Base-by-base conservation (phyloP, 2,888 invertebrate genomes). In the Ornithoptera priamus region DNA sequence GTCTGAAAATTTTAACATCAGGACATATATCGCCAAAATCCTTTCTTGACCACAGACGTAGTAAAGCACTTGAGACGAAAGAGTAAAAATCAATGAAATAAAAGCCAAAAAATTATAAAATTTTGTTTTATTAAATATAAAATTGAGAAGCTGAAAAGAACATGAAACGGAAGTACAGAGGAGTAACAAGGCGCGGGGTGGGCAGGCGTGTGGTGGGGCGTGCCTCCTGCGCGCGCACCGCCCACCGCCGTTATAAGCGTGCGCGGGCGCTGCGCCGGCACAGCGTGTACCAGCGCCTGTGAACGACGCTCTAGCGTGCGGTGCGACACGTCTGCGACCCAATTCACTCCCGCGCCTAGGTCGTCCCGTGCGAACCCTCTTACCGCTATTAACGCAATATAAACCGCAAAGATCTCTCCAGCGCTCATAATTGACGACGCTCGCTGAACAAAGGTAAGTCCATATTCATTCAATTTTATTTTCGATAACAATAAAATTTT, bases 201-300 rank as follows among this genome's bases (percentile, higher is more conserved):
- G 53, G 62, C 62, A 20, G 46, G 82, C 80, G 86, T 78, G 79
- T 81, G 74, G 87, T 81, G 85, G 81, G 86, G 87, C 86, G 88
- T 85, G 86, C 72, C 76, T 78, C 71, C 39, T 58, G 62, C 50
- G 62, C 50, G 65, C 68, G 71, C 68, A 56, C 68, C 71, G 65
- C 65, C 68, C 68, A 62, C 71, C n/a, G 74, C 74, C 74, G 75
- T 75, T 79, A 87, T 86, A 90, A 87, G 87, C 86, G 88, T 85
- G 85, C 72, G 79, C 72, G 39, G 50, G 50, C 17, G 57, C 68
- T 81, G 68, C 71, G 58, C 64, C 67, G 56, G 75, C 72, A 77
- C 77, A 78, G 80, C 80, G 78, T 79, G 79, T 22, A 79, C 77
- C 80, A 78, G 80, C 81, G 84, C 82, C 80, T 80, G 78, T 76